Evolutionary conservation across 53 echinoderm and acorn worm species (phyloP), one percentile per base, ranked within the genome.

Genomic region (Echinarachnius parma): DNA sequence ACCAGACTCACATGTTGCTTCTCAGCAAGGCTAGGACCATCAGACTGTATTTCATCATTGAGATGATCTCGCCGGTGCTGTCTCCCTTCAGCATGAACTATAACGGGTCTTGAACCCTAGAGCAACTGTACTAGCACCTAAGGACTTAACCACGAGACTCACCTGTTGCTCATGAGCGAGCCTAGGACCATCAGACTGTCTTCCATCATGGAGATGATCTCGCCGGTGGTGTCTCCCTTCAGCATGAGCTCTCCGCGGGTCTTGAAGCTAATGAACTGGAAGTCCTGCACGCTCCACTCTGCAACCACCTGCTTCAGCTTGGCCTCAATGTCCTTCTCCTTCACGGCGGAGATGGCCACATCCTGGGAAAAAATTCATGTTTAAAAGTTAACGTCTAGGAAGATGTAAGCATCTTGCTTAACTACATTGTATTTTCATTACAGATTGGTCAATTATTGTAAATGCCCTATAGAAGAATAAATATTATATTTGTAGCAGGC

Each of bases 91-190:
- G 52, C 77, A 98, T 85, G 35, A 98, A 64, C 58, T 98, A 91
- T 10, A 88, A 16, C 98, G 88, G 9, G 86, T 82, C 80, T 91
- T 91, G 81, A 98, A 98, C n/a, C n/a, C n/a, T n/a, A n/a, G n/a
- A n/a, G n/a, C n/a, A n/a, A n/a, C n/a, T n/a, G n/a, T n/a, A n/a
- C n/a, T n/a, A n/a, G n/a, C n/a, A n/a, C n/a, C n/a, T n/a, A n/a
- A n/a, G n/a, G n/a, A n/a, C n/a, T n/a, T n/a, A n/a, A n/a, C n/a
- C n/a, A n/a, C n/a, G n/a, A 36, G 59, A n/a, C 64, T 61, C 27
- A 98, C 98, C 98, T 88, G 77, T 98, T 98, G 75, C 98, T 98
- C 91, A 98, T 98, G 49, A 98, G 91, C 19, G 98, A 98, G 30
- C 75, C 98, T 15, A 98, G 79, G 4, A 98, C 91, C 98, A 98